Percentiles rank a stretch among this genome's conserved stretches.
Conservation (phyloP, 1,140 invertebrate species). For the Plutomurus gul region DNA sequence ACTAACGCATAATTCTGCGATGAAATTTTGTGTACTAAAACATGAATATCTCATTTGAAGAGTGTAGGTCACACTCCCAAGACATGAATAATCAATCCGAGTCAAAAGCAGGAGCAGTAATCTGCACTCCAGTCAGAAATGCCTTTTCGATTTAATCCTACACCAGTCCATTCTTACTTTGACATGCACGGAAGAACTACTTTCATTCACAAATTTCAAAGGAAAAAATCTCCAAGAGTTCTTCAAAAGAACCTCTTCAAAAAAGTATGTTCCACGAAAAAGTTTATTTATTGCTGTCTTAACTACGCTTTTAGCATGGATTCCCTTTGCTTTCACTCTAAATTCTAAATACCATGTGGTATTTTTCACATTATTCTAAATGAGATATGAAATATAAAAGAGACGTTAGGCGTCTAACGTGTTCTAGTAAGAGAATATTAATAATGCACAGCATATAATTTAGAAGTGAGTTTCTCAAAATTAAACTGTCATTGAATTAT, state of each 20-base stretch:
- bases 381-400: no score
- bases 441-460: no score
- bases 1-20: background rate
- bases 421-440: no score
- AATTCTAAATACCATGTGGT: no score
- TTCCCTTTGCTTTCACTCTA: no score
- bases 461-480: no score
- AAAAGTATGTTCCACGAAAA: no score
- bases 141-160: constrained; percentile 13
- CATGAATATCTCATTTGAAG: background rate
- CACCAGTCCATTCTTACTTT: background rate
- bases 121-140: constrained; percentile 1
- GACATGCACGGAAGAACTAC: background rate
- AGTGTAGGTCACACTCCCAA: background rate
- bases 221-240: background rate
- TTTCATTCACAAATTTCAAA: background rate
- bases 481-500: no score
- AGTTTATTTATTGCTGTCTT: no score
- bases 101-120: background rate
- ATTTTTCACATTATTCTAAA: no score
- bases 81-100: constrained; percentile 24
- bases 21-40: background rate
- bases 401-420: no score
- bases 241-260: background rate
- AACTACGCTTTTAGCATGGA: no score